Evolutionary conservation across 1,140 invertebrate genomes (phyloP).

Genomic region (Druon quercuslanigerum): DNA sequence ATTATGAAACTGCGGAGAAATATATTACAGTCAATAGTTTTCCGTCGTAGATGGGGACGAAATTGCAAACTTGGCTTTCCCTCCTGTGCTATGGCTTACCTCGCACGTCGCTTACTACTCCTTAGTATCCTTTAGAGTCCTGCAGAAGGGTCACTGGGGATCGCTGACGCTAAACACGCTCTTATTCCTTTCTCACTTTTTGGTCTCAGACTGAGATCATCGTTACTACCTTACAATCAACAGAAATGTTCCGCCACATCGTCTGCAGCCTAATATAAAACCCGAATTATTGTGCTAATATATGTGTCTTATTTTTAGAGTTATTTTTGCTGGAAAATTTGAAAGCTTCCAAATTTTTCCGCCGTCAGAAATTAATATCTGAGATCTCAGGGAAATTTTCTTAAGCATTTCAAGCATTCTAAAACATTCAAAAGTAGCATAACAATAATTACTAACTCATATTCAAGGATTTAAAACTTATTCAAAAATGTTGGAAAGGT

Average conservation of each 20-base stretch:
- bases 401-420: too few species aligned
- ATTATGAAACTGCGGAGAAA: neutral
- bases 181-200: constrained; percentile 55
- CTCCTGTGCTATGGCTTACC: constrained; percentile 39
- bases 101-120: constrained; percentile 52
- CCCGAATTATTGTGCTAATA: neutral
- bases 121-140: constrained; percentile 54
- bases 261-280: neutral
- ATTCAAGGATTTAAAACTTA: too few species aligned
- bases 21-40: constrained; percentile 47
- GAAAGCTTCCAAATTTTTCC: too few species aligned
- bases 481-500: too few species aligned
- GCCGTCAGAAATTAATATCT: too few species aligned
- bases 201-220: constrained; percentile 49
- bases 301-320: too few species aligned
- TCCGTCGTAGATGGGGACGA: constrained; percentile 4
- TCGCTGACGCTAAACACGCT: constrained; percentile 62
- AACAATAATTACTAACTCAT: too few species aligned
- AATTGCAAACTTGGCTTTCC: constrained; percentile 31
- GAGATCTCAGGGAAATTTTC: too few species aligned
- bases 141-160: constrained; percentile 56
- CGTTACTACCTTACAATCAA: constrained; percentile 53
- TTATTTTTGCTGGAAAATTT: too few species aligned
- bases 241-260: constrained; percentile 15
- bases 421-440: too few species aligned